Conservation (phyloP, 2,888 invertebrate species). For the Tetranychus piercei region DNA sequence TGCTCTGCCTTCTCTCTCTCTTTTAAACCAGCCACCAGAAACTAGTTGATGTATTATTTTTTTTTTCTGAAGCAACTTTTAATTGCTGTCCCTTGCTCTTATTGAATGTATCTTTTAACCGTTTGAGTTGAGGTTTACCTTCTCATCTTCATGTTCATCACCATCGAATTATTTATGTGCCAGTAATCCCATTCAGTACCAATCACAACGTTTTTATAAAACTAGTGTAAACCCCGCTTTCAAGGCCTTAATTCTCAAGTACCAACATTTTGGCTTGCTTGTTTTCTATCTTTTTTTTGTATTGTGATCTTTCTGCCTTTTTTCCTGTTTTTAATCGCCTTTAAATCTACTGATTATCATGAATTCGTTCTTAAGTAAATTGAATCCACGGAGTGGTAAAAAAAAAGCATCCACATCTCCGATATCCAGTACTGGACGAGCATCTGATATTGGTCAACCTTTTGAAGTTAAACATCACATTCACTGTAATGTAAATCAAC, state of each 20-base stretch:
- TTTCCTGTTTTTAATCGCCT: background rate
- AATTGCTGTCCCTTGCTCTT: background rate
- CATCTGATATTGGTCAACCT: slow-evolving; percentile 51
- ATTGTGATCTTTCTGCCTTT: background rate
- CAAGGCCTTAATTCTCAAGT: slow-evolving; percentile 1
- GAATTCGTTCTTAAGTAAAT: slow-evolving; percentile 7
- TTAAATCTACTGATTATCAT: background rate
- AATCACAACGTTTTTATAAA: background rate
- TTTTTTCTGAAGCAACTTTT: background rate
- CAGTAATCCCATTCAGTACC: no score
- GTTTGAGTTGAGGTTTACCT: background rate
- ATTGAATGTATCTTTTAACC: background rate
- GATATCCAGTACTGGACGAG: slow-evolving; percentile 1
- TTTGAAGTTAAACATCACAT: slow-evolving; percentile 67
- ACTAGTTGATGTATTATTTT: background rate
- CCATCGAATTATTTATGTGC: background rate
- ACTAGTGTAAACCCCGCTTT: background rate
- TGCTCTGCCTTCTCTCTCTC: background rate
- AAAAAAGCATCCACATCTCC: background rate
- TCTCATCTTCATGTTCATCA: background rate
- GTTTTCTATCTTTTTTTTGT: background rate
- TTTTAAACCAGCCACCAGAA: background rate
- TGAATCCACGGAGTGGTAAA: slow-evolving; percentile 3
- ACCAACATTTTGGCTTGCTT: background rate
- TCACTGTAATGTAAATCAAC: slow-evolving; percentile 63